Base-by-base conservation (phyloP, 1,140 invertebrate genomes). In the Rhagoletis zephyria region DNA sequence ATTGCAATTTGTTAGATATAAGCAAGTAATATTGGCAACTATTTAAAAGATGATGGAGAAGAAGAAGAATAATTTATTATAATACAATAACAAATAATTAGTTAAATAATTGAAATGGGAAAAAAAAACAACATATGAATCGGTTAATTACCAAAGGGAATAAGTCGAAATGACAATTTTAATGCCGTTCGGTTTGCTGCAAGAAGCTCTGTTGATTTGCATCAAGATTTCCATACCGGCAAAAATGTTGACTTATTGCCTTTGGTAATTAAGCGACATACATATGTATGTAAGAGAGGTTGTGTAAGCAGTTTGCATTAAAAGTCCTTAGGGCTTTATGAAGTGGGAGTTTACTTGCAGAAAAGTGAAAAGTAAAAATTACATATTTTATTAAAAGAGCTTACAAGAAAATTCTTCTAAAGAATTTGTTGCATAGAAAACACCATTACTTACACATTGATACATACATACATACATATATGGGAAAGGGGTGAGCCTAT, bases 271-370 rank as follows among this genome's bases (percentile, higher is more conserved):
- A n/a, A n/a, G n/a, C n/a, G n/a, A n/a, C n/a, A n/a, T n/a, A n/a
- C n/a, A n/a, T n/a, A 56, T 60, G 42, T 86, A 86, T 16, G n/a
- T n/a, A n/a, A n/a, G 59, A n/a, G 51, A 40, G 85, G 85, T 86
- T 45, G 59, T 64, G 59, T 30, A 9, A n/a, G 16, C n/a, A 40
- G 85, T 42, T 86, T 30, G 19, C 14, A 56, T 6, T n/a, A 30
- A 42, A 56, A 3, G n/a, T 56, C 16, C 51, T 16, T 19, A 81
- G 74, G 74, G 12, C 70, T 51, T 77, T 1, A 5, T n/a, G 40
- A 51, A 12, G 4, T n/a, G 10, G 3, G 4, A 63, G 16, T 63
- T 63, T n/a, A 63, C 3, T 10, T 12, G 3, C 16, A 63, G 16
- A 16, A 16, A 14, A 3, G 16, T 4, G 16, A 63, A 16, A 63